A percentile compares a stretch with the other conserved stretches of the same genome.
phyloP scores from a whole-genome alignment of 2,113 vertebrate genomes.

The Tyrannus savana region DNA sequence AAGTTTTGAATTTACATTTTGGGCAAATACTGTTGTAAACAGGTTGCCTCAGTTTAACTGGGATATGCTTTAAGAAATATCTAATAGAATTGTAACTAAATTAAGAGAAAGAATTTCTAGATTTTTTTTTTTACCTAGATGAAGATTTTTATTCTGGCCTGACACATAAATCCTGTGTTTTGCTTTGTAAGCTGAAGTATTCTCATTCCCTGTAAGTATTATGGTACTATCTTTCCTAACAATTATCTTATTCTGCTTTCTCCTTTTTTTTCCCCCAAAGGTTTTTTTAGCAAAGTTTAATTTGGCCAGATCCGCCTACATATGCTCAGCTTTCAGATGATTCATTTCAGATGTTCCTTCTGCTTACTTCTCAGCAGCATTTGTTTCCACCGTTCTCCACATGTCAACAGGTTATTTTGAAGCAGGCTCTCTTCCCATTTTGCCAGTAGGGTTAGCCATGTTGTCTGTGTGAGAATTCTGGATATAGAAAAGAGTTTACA shows the following conservation, averaged over 20 bases:
- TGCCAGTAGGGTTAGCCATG: neutral
- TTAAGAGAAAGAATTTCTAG: neutral
- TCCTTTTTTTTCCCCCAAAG: neutral
- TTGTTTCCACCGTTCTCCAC: constrained; percentile 67
- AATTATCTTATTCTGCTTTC: constrained; percentile 65
- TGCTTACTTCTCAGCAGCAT: constrained; percentile 65
- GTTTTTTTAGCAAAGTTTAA: constrained; percentile 18
- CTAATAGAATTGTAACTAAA: constrained; percentile 14
- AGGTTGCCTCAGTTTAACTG: constrained; percentile 7
- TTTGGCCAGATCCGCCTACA: constrained; percentile 71
- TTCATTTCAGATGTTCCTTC: constrained; percentile 75
- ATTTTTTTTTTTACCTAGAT: neutral
- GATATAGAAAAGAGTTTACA: neutral
- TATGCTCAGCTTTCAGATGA: constrained; percentile 68
- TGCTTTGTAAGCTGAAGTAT: neutral
- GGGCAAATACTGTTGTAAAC: constrained; percentile 40
- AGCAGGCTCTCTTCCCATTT: constrained; percentile 7
- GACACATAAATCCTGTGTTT: neutral
- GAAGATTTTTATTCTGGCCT: constrained; percentile 1
- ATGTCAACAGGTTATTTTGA: constrained; percentile 72
- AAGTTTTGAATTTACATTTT: constrained; percentile 4
- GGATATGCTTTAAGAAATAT: neutral
- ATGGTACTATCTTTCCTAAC: constrained; percentile 7
- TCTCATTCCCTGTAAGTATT: neutral
- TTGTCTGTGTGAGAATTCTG: neutral